phyloP scores from a whole-genome alignment of 2,113 vertebrate species.

The Chrysemys picta region DNA sequence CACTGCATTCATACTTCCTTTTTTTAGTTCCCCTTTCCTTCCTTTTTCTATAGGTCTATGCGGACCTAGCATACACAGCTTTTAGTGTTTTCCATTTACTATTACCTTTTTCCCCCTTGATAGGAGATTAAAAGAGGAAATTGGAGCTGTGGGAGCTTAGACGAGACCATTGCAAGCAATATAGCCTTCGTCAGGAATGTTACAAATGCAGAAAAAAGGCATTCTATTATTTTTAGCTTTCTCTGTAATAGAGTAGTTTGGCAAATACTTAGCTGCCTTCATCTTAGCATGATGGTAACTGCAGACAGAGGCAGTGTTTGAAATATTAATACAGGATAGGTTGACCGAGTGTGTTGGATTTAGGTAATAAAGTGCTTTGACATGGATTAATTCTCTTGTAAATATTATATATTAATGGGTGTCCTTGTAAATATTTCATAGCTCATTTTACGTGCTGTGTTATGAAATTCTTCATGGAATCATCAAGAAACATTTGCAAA shows the following conservation, averaged over 20 bases:
- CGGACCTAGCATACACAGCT: background rate
- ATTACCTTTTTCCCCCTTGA: background rate
- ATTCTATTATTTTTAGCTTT: background rate
- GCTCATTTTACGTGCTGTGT: constrained; percentile 27
- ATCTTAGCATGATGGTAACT: background rate
- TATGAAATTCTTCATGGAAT: constrained; percentile 58
- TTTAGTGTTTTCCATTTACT: background rate
- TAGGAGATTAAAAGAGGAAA: background rate
- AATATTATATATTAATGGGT: background rate
- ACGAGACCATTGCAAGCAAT: background rate
- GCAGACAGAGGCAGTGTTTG: constrained; percentile 13
- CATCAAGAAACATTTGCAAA: constrained; percentile 61
- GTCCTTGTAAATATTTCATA: constrained; percentile 51
- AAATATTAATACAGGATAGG: constrained; percentile 7
- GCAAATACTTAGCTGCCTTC: background rate
- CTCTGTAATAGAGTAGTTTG: background rate
- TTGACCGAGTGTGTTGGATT: constrained; percentile 19
- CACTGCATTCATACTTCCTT: background rate
- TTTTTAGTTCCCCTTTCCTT: background rate
- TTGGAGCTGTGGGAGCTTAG: background rate
- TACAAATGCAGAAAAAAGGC: background rate
- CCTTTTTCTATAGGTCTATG: background rate
- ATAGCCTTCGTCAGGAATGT: background rate
- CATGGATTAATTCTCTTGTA: constrained; percentile 47
- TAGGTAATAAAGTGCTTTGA: constrained; percentile 27